phyloP scores from a whole-genome alignment of 2,113 vertebrate species.

The Misgurnus mizolepis region DNA sequence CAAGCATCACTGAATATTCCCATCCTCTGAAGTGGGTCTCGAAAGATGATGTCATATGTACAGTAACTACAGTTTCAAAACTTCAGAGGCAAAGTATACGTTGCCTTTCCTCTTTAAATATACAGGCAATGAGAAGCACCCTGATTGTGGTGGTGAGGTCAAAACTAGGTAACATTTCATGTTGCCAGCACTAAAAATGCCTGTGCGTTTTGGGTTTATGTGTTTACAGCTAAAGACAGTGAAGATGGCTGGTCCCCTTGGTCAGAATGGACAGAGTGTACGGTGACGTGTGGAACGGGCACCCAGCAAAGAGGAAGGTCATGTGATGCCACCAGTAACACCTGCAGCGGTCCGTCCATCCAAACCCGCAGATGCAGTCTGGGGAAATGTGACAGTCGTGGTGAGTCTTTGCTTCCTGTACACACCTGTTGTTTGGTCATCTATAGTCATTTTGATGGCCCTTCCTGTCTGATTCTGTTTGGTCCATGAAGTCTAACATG shows the following conservation, averaged over 20 bases:
- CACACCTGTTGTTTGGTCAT: slow-evolving; percentile 5
- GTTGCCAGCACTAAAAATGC: neutral
- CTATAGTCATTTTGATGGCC: neutral
- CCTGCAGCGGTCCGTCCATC: slow-evolving; percentile 90
- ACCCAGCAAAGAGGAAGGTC: slow-evolving; percentile 97
- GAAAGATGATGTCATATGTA: slow-evolving; percentile 61
- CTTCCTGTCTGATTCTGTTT: neutral
- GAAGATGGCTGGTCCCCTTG: slow-evolving; percentile 96
- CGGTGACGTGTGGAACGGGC: slow-evolving; percentile 89
- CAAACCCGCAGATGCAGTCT: slow-evolving; percentile 93
- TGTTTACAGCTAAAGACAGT: slow-evolving; percentile 73
- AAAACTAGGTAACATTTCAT: neutral
- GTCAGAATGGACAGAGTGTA: slow-evolving; percentile 98
- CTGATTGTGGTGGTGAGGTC: neutral
- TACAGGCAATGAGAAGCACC: slow-evolving; percentile 8
- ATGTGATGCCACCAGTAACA: slow-evolving; percentile 93
- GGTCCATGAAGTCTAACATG: neutral
- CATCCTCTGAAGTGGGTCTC: slow-evolving; percentile 56
- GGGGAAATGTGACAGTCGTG: slow-evolving; percentile 89
- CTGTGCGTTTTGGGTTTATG: neutral
- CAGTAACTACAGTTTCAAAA: slow-evolving; percentile 45
- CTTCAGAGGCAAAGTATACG: slow-evolving; percentile 24
- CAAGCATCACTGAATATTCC: slow-evolving; percentile 35
- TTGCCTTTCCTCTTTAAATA: slow-evolving; percentile 33
- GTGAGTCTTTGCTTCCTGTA: slow-evolving; percentile 73